Evolutionary conservation across 1,140 invertebrate species (phyloP).

Genomic region (Zaprionus gabonicus): DNA sequence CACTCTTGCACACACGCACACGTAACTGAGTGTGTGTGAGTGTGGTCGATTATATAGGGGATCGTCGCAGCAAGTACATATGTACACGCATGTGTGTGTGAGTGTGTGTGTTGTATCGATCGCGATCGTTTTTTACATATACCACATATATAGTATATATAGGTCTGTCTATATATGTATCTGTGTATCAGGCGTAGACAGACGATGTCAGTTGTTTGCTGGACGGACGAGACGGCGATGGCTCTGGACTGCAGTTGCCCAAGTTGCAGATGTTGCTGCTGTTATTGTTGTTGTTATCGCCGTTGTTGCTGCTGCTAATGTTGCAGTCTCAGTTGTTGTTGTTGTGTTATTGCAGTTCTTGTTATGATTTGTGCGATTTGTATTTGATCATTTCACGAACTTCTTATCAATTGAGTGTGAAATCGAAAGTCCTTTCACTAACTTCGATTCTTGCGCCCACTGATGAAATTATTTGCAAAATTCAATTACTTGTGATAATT

Average conservation of each 20-base stretch:
- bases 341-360: constrained; percentile 34
- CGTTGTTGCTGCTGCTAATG: constrained; percentile 10
- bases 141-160: constrained; percentile 27
- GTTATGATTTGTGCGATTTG: constrained; percentile 41
- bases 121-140: constrained; percentile 59
- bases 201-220: constrained; percentile 65
- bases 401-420: constrained; percentile 40
- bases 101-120: constrained; percentile 40
- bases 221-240: constrained; percentile 33
- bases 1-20: constrained; percentile 14
- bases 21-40: constrained; percentile 33
- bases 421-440: constrained; percentile 66
- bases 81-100: constrained; percentile 5
- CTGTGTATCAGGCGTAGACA: constrained; percentile 54
- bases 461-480: constrained; percentile 38
- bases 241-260: constrained; percentile 27
- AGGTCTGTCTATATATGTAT: constrained; percentile 43
- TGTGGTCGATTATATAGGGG: constrained; percentile 64
- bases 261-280: constrained; percentile 20
- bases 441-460: constrained; percentile 17
- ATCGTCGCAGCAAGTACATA: constrained; percentile 63
- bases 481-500: background rate
- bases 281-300: constrained; percentile 7
- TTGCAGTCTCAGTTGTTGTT: constrained; percentile 11
- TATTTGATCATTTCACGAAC: constrained; percentile 38